These are phyloP conservation scores for Oxygymnocypris stewartii DNA, from an alignment of 2,113 vertebrate species.

Conservation along the genomic window DNA sequence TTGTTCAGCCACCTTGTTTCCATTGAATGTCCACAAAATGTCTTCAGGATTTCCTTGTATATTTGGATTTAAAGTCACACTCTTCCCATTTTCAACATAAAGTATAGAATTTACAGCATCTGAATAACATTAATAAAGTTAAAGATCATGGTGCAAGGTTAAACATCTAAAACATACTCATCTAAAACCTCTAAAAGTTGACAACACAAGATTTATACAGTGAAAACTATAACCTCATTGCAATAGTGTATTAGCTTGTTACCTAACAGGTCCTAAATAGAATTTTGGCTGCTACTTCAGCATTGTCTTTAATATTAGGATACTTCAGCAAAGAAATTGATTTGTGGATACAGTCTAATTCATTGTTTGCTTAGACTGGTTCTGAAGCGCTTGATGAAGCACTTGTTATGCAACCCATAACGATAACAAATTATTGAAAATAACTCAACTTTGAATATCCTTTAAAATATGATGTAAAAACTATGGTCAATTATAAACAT, in stretches of 20 bases:
- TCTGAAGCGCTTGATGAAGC: neutral
- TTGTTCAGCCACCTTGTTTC: conserved; percentile 6
- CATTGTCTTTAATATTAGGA: neutral
- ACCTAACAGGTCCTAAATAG: too few species aligned
- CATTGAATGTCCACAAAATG: neutral
- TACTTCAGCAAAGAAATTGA: neutral
- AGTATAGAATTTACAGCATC: neutral
- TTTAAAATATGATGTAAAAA: neutral
- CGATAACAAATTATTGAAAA: neutral
- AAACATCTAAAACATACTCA: neutral
- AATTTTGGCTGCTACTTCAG: neutral
- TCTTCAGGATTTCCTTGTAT: neutral
- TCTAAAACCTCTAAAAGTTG: neutral
- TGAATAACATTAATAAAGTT: neutral
- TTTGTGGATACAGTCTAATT: neutral
- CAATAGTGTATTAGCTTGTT: neutral
- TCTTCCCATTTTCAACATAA: neutral
- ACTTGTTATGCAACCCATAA: neutral
- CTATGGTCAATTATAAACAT: neutral
- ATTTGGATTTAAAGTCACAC: neutral
- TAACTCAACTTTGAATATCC: neutral
- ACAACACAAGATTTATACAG: neutral
- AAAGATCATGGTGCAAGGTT: neutral
- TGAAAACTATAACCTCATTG: neutral
- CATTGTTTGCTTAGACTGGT: neutral